Base-by-base conservation (phyloP, 2,797 vertebrate genomes). In the Thamnophis elegans region DNA sequence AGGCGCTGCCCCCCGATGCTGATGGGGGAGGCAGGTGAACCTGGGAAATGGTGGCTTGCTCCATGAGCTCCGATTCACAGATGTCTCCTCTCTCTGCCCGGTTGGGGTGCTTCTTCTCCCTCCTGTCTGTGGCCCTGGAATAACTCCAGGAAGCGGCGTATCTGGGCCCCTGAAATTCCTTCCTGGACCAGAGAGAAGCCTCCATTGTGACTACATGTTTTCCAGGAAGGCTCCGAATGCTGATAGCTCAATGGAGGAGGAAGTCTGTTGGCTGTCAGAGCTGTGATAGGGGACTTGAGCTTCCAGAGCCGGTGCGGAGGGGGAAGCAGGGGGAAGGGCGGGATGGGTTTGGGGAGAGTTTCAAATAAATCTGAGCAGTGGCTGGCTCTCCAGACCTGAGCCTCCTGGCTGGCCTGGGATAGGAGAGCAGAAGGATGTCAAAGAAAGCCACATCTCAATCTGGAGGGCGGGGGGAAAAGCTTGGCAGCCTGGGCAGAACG, bases 211-310 rank as follows among this genome's bases (percentile, higher is more conserved):
- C 32, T 25, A 28, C 20, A 10, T 26, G 82, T 87, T 91, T 91
- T 3, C 58, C 93, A 93, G 95, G 95, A 95, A 94, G 88, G 47
- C 91, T 56, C 65, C 32, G 54, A 47, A 47, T 20, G 36, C 92
- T 91, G 94, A 95, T 94, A 93, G 90, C n/a, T 16, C 16, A 11
- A n/a, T 5, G 28, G 36, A 32, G 47, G 55, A 93, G 93, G 94
- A 94, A 92, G 85, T 90, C 94, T 96, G 95, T 92, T 94, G 87
- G 82, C 62, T 88, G 56, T 94, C 93, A 90, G 36, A 18, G 53
- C 32, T 5, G 3, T 4, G 42, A 82, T 36, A 73, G 10, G 26
- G 60, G 58, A 54, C 2, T 2, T 13, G 78, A 59, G 3, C 32
- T 0, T 28, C 28, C 42, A 20, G 53, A 65, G 56, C 0, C 1